A percentile compares a stretch with the other conserved stretches of the same genome.
These are phyloP conservation scores for Eurypyga helias DNA, from an alignment of 2,113 vertebrate species.

Conservation along the genomic window DNA sequence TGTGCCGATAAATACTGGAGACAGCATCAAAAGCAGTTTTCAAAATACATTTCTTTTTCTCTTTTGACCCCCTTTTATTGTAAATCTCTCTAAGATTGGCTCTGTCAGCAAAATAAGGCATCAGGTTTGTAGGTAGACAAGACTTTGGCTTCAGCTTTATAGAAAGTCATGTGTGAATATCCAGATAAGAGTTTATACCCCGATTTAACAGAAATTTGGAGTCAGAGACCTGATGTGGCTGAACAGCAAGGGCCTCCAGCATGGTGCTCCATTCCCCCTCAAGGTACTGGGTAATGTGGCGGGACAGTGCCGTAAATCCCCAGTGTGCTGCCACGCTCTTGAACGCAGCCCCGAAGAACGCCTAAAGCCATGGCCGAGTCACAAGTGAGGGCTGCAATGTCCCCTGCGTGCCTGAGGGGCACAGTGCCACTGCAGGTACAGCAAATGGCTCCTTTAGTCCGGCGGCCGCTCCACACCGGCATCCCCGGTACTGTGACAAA, in stretches of 20 bases:
- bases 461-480: not conserved
- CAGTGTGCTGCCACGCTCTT: accelerated
- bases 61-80: not conserved
- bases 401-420: not conserved
- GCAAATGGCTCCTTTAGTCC: not conserved
- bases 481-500: no score
- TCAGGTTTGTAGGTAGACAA: not conserved
- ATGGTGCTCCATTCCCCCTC: not conserved
- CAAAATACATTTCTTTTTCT: not conserved
- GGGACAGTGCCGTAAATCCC: not conserved
- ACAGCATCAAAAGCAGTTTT: not conserved
- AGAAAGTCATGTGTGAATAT: not conserved
- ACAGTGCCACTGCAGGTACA: accelerated
- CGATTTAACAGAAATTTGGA: not conserved
- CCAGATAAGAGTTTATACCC: not conserved
- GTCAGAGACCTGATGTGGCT: not conserved
- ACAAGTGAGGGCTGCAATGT: not conserved
- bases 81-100: not conserved
- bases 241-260: not conserved
- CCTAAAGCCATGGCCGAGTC: not conserved
- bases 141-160: not conserved
- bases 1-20: not conserved
- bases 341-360: not conserved
- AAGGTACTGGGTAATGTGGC: not conserved
- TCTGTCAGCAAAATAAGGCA: not conserved